These are phyloP conservation scores for Volucella bombylans DNA, from an alignment of 2,888 invertebrate species.

Conservation along the genomic window DNA sequence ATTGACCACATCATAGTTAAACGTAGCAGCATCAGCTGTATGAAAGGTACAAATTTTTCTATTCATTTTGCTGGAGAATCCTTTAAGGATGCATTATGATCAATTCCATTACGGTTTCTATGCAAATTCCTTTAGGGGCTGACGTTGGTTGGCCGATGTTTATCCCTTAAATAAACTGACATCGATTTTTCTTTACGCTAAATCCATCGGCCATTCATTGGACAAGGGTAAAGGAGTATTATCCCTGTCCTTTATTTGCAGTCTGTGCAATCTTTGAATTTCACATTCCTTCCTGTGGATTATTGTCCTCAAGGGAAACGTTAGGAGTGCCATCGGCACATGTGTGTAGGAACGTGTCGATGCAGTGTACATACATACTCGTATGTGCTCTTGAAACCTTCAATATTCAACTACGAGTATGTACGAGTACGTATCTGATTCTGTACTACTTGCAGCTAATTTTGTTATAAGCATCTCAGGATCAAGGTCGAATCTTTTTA, in stretches of 20 bases:
- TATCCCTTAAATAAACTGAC: constrained; percentile 61
- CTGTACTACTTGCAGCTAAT: constrained; percentile 40
- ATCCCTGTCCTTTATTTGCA: constrained; percentile 3
- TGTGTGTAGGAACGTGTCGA: neutral
- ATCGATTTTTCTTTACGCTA: constrained; percentile 50
- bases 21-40: neutral
- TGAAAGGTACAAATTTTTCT: neutral
- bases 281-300: constrained; percentile 31
- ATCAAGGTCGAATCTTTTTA: constrained; percentile 69
- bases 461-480: constrained; percentile 62
- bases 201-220: constrained; percentile 16
- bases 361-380: constrained; percentile 15
- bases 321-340: neutral
- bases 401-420: too few relatives aligned
- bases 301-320: constrained; percentile 63
- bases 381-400: constrained; percentile 19
- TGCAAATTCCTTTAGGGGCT: constrained; percentile 47
- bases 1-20: constrained; percentile 52
- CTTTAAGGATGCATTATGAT: constrained; percentile 41
- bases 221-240: neutral
- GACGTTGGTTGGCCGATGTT: constrained; percentile 3
- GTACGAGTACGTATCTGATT: too few relatives aligned
- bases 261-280: constrained; percentile 42
- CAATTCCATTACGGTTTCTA: constrained; percentile 47
- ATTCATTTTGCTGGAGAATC: constrained; percentile 1